These are phyloP conservation scores for Antheraea yamamai DNA, from an alignment of 2,888 invertebrate genomes.

Conservation along the genomic window DNA sequence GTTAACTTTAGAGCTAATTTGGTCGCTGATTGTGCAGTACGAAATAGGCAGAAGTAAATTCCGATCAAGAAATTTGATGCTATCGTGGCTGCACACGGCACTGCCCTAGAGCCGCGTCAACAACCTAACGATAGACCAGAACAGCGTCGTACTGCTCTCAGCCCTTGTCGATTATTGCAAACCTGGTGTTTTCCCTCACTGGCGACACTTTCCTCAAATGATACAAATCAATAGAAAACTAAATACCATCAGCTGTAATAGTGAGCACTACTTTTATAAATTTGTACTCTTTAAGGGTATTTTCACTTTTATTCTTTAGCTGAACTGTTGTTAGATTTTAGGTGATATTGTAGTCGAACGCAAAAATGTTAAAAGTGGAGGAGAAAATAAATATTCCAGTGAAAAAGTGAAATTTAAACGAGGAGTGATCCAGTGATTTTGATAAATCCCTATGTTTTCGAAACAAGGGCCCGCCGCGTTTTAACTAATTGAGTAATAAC, in stretches of 20 bases:
- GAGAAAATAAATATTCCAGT: background rate
- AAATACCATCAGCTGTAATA: no score
- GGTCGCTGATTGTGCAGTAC: conserved; percentile 98
- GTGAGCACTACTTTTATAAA: no score
- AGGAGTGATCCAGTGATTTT: background rate
- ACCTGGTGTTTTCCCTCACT: conserved; percentile 93
- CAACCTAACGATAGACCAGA: conserved; percentile 99
- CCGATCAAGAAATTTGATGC: conserved; percentile 96
- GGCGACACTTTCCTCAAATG: conserved; percentile 84
- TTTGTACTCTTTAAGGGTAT: no score
- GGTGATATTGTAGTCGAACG: background rate
- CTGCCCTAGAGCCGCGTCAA: conserved; percentile 91
- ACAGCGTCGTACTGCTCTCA: conserved; percentile 95
- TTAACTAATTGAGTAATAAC: conserved; percentile 13
- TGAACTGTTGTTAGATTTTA: no score
- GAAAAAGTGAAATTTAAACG: background rate
- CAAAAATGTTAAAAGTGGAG: no score
- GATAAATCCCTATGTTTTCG: background rate
- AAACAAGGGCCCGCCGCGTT: conserved; percentile 3
- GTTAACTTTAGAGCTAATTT: conserved; percentile 96
- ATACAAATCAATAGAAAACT: no score
- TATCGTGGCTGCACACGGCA: conserved; percentile 96
- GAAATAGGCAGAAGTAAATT: conserved; percentile 99
- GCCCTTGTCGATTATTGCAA: conserved; percentile 96
- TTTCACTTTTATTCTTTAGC: no score